Base-by-base conservation (phyloP, 2,113 vertebrate genomes). In the Myrmecobius fasciatus region DNA sequence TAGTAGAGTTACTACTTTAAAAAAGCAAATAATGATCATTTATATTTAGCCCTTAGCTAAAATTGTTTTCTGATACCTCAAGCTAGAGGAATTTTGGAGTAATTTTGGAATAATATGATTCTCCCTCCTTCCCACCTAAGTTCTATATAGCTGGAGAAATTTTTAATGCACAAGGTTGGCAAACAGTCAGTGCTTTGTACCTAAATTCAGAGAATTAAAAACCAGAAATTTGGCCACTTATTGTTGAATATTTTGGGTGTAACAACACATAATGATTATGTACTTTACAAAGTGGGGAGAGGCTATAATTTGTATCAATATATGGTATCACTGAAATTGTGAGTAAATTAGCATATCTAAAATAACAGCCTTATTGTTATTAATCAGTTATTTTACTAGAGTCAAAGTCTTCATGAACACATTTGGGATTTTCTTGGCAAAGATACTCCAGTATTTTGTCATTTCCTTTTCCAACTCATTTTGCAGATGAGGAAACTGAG, bases 21-120 rank as follows among this genome's bases (percentile, higher is more conserved):
- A 95, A 95, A 95, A 96, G 47, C 91, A 94, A 67, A 46, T 95
- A 95, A 92, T 91, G 94, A 89, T 4, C 52, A 94, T 49, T 95
- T 56, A 53, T 24, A 31, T 91, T 75, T 75, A 75, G 14, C 14
- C 17, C 31, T 75, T 5, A n/a, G 60, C 60, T 75, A n/a, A 75
- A 75, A 17, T n/a, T 5, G 4, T 75, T 75, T 8, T 56, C 54
- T 75, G 17, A 75, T n/a, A 17, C 20, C 60, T 75, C 14, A 75
- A 20, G 36, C 60, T 36, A 36, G 31, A 67, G 56, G 28, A 10
- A 11, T 67, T 10, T 36, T 3, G 3, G n/a, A n/a, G n/a, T n/a
- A 36, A 67, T 67, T 67, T 12, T 20, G 36, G 60, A 75, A n/a
- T 75, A 36, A 36, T 60, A 60, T 67, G 4, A 75, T 75, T 75